These are phyloP conservation scores for Thermophis baileyi DNA, from an alignment of 2,113 vertebrate genomes.

Conservation along the genomic window DNA sequence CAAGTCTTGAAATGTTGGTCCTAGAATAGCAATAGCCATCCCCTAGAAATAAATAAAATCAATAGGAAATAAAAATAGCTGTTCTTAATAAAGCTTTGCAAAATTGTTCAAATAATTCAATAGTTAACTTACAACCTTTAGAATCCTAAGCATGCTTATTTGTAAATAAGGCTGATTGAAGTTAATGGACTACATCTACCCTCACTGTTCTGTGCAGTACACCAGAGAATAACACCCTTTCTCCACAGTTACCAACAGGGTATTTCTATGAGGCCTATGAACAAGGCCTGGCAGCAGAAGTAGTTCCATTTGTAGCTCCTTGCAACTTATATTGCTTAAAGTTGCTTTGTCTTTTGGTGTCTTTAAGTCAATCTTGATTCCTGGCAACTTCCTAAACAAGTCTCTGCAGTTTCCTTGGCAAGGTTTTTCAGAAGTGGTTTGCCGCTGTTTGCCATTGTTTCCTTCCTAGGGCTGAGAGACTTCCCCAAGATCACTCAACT, in stretches of 20 bases:
- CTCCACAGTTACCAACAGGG: not conserved
- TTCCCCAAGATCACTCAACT: not conserved
- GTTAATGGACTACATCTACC: not conserved
- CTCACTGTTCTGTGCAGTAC: not conserved
- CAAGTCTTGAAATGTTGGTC: slow-evolving; percentile 88
- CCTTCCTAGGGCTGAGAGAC: not conserved
- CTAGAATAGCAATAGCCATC: slow-evolving; percentile 84
- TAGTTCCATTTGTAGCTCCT: not conserved
- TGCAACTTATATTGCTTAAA: not conserved
- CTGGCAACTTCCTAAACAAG: not conserved
- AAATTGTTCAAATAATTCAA: not conserved
- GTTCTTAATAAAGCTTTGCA: not conserved
- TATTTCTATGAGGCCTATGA: not conserved
- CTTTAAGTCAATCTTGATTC: not conserved
- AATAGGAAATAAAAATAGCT: not conserved
- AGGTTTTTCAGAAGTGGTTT: not conserved
- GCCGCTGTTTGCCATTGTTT: not conserved
- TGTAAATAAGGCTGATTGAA: not conserved
- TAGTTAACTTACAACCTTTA: not conserved
- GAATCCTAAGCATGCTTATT: not conserved
- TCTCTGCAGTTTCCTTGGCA: not conserved
- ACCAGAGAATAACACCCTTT: not conserved
- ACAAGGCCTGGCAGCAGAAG: not conserved
- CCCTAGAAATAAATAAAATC: slow-evolving; percentile 72
- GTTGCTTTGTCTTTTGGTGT: not conserved